Evolutionary conservation across 2,888 invertebrate species (phyloP), one percentile per base, ranked within the genome.

Genomic region (Elaeidobius kamerunicus): DNA sequence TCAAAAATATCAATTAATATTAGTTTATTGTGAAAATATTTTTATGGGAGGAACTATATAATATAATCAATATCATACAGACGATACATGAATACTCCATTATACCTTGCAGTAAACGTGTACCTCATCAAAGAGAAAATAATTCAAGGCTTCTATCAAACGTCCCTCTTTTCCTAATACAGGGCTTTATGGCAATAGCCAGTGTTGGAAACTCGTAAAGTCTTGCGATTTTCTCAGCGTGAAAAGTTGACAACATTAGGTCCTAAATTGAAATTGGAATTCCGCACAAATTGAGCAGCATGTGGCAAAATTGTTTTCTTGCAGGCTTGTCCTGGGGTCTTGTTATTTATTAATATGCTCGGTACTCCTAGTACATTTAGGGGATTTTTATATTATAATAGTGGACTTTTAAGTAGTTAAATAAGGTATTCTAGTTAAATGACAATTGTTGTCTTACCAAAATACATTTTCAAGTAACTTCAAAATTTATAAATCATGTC

Each of bases 241-340:
- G 54, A 54, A 54, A 54, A 54, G 50, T 54, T 45, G 52, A 41
- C 47, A 47, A 42, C 47, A 47, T 52, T 47, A 52, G 46, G 18
- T 19, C 54, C 54, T 36, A 54, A 54, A 54, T 54, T 54, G 54
- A 54, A 54, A 54, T 54, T 54, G 54, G 54, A 49, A 54, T 54
- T 54, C 54, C 50, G 27, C 18, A 28, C 50, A 49, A 54, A 54
- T 54, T 49, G 49, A 45, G 35, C 44, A 54, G 39, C 20, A 38
- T 38, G 19, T 30, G 4, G 18, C 16, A 12, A 30, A 30, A 30
- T 18, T 19, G 18, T 18, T 39, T 9, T 11, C 19, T 39, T 39
- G 19, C 3, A 39, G 39, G 39, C 39, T 18, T 39, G 3, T 7
- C 9, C 39, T 19, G n/a, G 12, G 28, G 5, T 34, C n/a, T 34